These are phyloP conservation scores for Lasioglossum marginatum DNA, from an alignment of 2,888 invertebrate genomes.

Conservation along the genomic window DNA sequence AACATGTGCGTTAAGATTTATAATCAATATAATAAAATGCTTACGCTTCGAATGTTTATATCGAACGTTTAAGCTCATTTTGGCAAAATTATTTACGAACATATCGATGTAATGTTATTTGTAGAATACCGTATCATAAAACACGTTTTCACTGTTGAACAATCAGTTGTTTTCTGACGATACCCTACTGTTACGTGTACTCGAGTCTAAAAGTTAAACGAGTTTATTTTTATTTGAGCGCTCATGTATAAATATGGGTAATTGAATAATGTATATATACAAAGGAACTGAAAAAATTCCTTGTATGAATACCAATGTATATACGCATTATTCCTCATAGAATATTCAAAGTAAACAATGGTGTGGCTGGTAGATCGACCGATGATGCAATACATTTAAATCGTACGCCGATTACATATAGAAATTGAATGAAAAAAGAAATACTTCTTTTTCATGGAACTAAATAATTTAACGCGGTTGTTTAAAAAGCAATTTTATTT, in stretches of 20 bases:
- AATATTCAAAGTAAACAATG: constrained; percentile 14
- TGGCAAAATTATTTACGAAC: constrained; percentile 1
- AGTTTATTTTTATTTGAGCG: constrained; percentile 22
- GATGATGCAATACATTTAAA: neutral
- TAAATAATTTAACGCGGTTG: neutral
- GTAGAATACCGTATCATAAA: no score
- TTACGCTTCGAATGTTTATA: constrained; percentile 21
- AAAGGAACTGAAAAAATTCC: constrained; percentile 3
- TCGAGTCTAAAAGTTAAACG: constrained; percentile 23
- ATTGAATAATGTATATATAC: neutral
- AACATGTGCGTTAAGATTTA: neutral
- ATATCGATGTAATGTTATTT: constrained; percentile 18
- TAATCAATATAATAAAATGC: constrained; percentile 14
- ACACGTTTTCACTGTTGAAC: constrained; percentile 8
- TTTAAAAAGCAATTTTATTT: constrained; percentile 37
- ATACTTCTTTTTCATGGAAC: neutral
- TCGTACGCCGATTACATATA: neutral
- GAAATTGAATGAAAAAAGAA: neutral
- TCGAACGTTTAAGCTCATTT: neutral
- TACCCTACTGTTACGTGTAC: neutral
- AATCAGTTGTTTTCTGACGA: neutral
- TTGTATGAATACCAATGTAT: neutral
- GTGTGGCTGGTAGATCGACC: neutral
- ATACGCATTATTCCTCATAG: neutral
- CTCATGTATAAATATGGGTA: constrained; percentile 24